Evolutionary conservation across 2,888 invertebrate genomes (phyloP).

Genomic region (Tineola bisselliella): DNA sequence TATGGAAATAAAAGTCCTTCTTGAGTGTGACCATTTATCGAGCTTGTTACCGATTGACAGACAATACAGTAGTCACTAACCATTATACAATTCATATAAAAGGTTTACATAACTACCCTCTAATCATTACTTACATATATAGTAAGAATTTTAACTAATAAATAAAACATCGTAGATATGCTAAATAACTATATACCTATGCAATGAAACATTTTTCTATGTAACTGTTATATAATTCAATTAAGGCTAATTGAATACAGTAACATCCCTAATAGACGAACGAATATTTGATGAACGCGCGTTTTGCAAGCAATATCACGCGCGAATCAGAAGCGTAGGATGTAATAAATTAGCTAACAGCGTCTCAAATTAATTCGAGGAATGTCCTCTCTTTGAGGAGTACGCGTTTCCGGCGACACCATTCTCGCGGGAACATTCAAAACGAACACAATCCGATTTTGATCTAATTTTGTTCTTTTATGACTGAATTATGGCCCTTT

Average conservation of each 20-base stretch:
- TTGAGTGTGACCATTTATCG: too few species aligned
- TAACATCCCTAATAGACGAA: neutral
- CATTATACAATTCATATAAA: too few species aligned
- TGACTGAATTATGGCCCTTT: neutral
- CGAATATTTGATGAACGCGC: slow-evolving; percentile 9
- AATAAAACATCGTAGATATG: too few species aligned
- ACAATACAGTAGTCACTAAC: too few species aligned
- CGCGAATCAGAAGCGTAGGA: slow-evolving; percentile 33
- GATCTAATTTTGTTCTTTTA: neutral
- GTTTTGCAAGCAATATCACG: slow-evolving; percentile 11
- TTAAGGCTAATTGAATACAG: neutral
- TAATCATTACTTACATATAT: too few species aligned
- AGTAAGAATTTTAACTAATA: too few species aligned
- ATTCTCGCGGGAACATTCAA: neutral
- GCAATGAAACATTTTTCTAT: too few species aligned
- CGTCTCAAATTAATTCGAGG: slow-evolving; percentile 66
- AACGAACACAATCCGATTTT: neutral
- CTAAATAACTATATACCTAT: too few species aligned
- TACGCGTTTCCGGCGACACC: neutral
- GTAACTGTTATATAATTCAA: too few species aligned
- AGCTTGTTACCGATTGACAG: too few species aligned
- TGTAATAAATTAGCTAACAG: slow-evolving; percentile 66
- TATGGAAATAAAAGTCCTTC: too few species aligned
- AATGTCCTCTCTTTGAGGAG: slow-evolving; percentile 38
- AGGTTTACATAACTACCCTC: too few species aligned